Base-by-base conservation (phyloP, 1,140 invertebrate genomes). In the Tetramorium alpestre region DNA sequence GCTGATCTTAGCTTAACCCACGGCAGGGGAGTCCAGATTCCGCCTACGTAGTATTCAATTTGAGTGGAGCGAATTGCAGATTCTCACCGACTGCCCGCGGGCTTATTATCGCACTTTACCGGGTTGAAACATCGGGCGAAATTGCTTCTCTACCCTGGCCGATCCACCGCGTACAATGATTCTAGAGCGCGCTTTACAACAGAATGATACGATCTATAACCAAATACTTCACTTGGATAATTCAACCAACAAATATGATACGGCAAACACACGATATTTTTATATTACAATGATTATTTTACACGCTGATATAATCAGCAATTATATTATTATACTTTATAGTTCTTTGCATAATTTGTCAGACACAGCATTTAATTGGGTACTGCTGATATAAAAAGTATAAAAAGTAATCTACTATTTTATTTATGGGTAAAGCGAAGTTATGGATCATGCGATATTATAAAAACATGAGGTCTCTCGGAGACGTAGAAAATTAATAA, bases 81-180 rank as follows among this genome's bases (percentile, higher is more conserved):
- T 93, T 93, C 93, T 93, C 93, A 92, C 93, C 91, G 94, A 93
- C 92, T 92, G 93, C 94, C 94, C 93, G 93, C 92, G 93, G 94
- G 94, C 94, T 94, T 94, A 94, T 94, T 94, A 94, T 94, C 93
- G 93, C 94, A 94, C 93, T 94, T 94, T 94, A 91, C 93, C 81
- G 85, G 85, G 87, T 91, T 86, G 90, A 89, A 91, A 87, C 89
- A 91, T 91, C 90, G 58, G 69, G 87, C 81, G 88, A 91, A 91
- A 91, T 91, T 89, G 85, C 85, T 90, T 80, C 81, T 90, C 75
- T 85, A 78, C 64, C 60, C 82, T 62, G 75, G 76, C 84, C 87
- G 49, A 91, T 90, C 80, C 73, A 4, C 84, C 38, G 33, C 69
- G 60, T 85, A 54, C 51, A 65, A 90, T 67, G 69, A 85, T 85